These are phyloP conservation scores for Diploscapter pachys DNA, from an alignment of 1,140 invertebrate genomes.

Conservation along the genomic window DNA sequence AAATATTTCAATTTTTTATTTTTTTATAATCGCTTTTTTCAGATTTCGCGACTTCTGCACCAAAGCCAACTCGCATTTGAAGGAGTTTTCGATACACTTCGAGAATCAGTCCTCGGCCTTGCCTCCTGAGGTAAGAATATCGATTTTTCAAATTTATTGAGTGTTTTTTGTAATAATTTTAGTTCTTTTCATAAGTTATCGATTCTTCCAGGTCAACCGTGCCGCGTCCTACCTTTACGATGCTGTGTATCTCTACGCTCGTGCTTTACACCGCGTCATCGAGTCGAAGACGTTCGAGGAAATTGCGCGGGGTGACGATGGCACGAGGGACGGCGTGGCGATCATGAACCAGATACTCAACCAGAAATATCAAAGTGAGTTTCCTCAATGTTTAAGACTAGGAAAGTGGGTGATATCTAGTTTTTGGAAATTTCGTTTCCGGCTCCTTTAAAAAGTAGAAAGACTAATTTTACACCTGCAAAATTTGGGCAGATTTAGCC, in stretches of 20 bases:
- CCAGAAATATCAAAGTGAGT: slow-evolving; percentile 71
- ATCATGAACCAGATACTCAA: slow-evolving; percentile 71
- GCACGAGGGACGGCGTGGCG: slow-evolving; percentile 69
- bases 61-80: background rate
- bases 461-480: no score
- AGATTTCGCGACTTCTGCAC: slow-evolving; percentile 48
- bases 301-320: slow-evolving; percentile 34
- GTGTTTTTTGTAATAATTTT: slow-evolving; percentile 1
- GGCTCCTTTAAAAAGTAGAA: no score
- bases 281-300: slow-evolving; percentile 62
- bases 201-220: slow-evolving; percentile 71
- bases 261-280: slow-evolving; percentile 75
- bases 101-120: background rate
- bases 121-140: background rate
- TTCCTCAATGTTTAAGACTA: slow-evolving; percentile 34
- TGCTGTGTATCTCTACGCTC: slow-evolving; percentile 84
- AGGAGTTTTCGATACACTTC: no score
- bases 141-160: background rate
- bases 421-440: no score
- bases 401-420: no score
- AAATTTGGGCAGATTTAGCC: no score
- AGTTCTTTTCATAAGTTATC: slow-evolving; percentile 4
- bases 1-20: no score
- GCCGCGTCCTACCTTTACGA: slow-evolving; percentile 94
- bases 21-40: background rate